Percentiles rank a stretch among this genome's conserved stretches.
Conservation (phyloP, 1,140 invertebrate species). For the Bemisia tabaci region DNA sequence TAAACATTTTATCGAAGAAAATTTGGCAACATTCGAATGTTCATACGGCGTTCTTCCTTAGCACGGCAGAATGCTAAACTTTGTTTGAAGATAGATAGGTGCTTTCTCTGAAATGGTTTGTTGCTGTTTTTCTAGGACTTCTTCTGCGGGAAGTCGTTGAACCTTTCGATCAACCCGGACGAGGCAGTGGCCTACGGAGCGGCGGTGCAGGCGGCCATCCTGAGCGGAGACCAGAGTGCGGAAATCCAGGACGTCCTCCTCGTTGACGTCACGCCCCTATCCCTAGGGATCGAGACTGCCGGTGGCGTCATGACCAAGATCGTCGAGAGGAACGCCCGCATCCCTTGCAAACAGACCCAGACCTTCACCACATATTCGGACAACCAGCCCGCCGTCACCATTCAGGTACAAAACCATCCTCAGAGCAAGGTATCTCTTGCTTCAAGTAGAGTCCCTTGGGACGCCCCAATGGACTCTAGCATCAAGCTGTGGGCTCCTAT, state of each 20-base stretch:
- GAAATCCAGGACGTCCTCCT: slow-evolving; percentile 41
- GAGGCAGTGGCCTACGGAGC: slow-evolving; percentile 52
- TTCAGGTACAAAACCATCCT: too few species aligned
- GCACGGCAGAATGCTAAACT: too few species aligned
- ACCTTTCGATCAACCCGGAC: slow-evolving; percentile 52
- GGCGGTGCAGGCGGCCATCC: slow-evolving; percentile 47
- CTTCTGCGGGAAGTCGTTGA: slow-evolving; percentile 44
- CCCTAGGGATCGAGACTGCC: slow-evolving; percentile 41
- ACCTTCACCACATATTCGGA: slow-evolving; percentile 40
- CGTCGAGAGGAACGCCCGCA: slow-evolving; percentile 38
- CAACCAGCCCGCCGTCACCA: slow-evolving; percentile 59
- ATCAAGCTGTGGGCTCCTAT: too few species aligned
- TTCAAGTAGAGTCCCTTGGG: too few species aligned
- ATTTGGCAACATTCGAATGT: too few species aligned
- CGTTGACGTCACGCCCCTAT: slow-evolving; percentile 39
- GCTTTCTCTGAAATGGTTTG: too few species aligned
- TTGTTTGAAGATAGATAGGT: too few species aligned
- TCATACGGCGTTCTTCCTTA: too few species aligned
- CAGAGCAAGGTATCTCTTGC: too few species aligned
- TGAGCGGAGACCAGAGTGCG: slow-evolving; percentile 40
- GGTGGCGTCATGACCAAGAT: slow-evolving; percentile 42
- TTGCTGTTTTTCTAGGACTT: slow-evolving; percentile 33
- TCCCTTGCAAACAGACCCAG: slow-evolving; percentile 39
- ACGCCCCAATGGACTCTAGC: too few species aligned
- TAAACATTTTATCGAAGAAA: too few species aligned